Base-by-base conservation (phyloP, 2,797 vertebrate species). In the Oryzias sinensis region DNA sequence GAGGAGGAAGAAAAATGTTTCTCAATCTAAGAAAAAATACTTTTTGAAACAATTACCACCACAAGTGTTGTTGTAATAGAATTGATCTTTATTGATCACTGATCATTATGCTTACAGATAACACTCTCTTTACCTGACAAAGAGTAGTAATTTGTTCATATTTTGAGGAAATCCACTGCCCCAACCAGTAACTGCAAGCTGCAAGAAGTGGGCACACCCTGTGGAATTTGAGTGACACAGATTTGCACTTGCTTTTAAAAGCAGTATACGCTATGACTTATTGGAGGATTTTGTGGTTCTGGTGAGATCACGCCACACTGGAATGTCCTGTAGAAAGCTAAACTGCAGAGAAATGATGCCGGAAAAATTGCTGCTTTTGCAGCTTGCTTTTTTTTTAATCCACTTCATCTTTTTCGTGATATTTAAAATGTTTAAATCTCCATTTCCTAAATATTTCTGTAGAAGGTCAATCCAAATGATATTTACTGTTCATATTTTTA, bases 271-370 rank as follows among this genome's bases (percentile, higher is more conserved):
- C 57, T 49, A 53, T 65, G 68, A 64, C 69, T 70, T 49, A 74
- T 43, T 53, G 62, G 49, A 65, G 66, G 68, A 65, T 72, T 79
- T 78, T 84, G 81, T 80, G 84, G 84, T 84, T 74, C 73, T 70
- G 69, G 76, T 54, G 70, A 82, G 78, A 82, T 84, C 78, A 72
- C 47, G 54, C 58, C 58, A 42, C 53, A 27, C 61, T 48, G 48
- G 49, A 18, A 68, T 57, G 69, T 40, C 54, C 59, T 58, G 18
- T 42, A 49, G 65, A 82, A n/a, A 50, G 14, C 29, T 61, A 18
- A 58, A 67, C 27, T 29, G 27, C 27, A 29, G 27, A 29, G 27
- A 29, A 29, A 33, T 33, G 2, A 9, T 9, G 9, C 2, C 29
- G 3, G 29, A 33, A 33, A 33, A 33, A 11, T 9, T 33, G 8